phyloP scores from a whole-genome alignment of 2,888 invertebrate genomes.

The Cyclophora albipunctata region DNA sequence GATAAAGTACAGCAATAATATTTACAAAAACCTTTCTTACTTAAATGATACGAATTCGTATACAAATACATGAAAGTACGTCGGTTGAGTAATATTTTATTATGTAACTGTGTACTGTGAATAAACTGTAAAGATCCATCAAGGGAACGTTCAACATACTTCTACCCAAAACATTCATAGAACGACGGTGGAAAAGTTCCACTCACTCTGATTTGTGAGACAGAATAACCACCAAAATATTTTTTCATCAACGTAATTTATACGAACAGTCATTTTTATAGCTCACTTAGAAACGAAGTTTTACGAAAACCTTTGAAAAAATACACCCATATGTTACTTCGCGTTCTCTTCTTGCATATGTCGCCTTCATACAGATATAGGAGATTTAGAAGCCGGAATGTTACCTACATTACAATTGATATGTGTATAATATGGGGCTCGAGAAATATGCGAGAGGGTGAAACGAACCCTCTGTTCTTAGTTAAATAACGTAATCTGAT shows the following conservation, averaged over 20 bases:
- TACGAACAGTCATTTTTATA: constrained; percentile 52
- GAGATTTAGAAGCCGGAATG: constrained; percentile 23
- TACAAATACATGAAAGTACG: too few relatives aligned
- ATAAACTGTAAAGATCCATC: constrained; percentile 1
- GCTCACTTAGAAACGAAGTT: constrained; percentile 48
- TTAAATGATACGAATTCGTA: too few relatives aligned
- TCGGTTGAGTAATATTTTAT: too few relatives aligned
- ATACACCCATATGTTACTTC: constrained; percentile 42
- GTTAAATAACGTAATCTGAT: too few relatives aligned
- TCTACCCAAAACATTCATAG: constrained; percentile 28
- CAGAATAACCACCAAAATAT: constrained; percentile 44
- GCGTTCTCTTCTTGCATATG: constrained; percentile 35
- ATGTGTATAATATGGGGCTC: constrained; percentile 2
- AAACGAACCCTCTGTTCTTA: too few relatives aligned
- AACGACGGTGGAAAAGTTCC: constrained; percentile 37
- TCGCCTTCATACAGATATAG: constrained; percentile 30
- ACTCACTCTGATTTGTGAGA: constrained; percentile 48
- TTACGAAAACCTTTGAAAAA: constrained; percentile 50
- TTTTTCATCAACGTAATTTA: constrained; percentile 56
- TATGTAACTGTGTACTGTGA: background rate
- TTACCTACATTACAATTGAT: constrained; percentile 12
- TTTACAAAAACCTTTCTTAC: too few relatives aligned
- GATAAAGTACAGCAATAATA: too few relatives aligned
- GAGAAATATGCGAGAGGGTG: constrained; percentile 3
- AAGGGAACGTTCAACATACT: constrained; percentile 18